Conservation (phyloP, 2,113 vertebrate species). For the Epinephelus lanceolatus region DNA sequence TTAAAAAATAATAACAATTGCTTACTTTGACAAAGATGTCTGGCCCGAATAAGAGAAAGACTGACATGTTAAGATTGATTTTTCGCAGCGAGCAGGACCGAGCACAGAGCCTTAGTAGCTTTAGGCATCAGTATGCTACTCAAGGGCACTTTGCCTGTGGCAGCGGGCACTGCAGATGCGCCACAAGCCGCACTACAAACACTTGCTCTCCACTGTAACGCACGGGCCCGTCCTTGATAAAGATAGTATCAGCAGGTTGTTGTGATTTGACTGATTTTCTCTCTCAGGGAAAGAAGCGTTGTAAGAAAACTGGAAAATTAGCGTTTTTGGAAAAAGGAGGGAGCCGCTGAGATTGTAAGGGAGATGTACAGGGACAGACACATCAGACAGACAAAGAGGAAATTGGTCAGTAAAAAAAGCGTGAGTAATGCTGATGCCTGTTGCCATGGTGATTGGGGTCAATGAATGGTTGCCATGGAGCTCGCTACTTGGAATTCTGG, state of each 20-base stretch:
- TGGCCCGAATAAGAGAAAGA: background rate
- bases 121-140: conserved; percentile 33
- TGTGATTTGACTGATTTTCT: background rate
- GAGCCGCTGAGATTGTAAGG: background rate
- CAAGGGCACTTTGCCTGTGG: conserved; percentile 40
- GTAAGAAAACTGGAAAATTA: background rate
- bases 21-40: background rate
- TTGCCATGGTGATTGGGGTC: conserved; percentile 80
- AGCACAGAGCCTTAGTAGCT: conserved; percentile 22
- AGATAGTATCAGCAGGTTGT: conserved; percentile 21
- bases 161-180: conserved; percentile 25
- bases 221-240: background rate
- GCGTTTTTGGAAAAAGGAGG: background rate
- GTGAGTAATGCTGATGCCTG: conserved; percentile 73
- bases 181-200: background rate
- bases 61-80: background rate
- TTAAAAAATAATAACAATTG: too few relatives aligned
- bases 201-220: conserved; percentile 3
- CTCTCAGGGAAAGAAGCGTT: background rate
- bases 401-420: conserved; percentile 73
- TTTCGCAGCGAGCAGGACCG: conserved; percentile 25
- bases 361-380: conserved; percentile 44
- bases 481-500: conserved; percentile 70
- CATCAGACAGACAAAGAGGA: conserved; percentile 78
- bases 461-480: conserved; percentile 80